Conservation (phyloP, 2,797 vertebrate genomes). For the Cryptoprocta ferox region DNA sequence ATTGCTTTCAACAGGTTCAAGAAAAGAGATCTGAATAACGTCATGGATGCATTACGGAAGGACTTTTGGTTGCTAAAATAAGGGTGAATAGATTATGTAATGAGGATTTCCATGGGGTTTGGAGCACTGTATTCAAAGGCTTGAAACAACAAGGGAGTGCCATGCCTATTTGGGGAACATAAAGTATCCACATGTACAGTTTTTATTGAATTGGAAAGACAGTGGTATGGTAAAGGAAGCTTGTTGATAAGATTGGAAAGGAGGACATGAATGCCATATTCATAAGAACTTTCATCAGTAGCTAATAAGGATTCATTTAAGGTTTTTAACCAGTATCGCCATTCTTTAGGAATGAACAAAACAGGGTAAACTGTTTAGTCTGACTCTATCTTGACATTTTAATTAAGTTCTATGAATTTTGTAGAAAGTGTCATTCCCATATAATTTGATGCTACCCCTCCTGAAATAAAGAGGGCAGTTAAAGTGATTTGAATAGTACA, state of each 20-base stretch:
- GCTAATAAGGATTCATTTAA: neutral
- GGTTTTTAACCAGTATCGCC: neutral
- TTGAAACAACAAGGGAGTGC: neutral
- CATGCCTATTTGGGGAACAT: neutral
- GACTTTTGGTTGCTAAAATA: neutral
- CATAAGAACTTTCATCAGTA: neutral
- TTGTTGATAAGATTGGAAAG: neutral
- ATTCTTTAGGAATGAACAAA: neutral
- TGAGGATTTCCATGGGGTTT: neutral
- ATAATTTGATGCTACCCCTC: constrained; percentile 17
- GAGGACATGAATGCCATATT: neutral
- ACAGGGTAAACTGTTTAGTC: neutral
- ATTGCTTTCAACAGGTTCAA: neutral
- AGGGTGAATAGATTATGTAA: neutral
- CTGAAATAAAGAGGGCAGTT: constrained; percentile 44
- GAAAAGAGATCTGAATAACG: neutral
- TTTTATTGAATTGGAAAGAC: neutral
- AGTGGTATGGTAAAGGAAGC: neutral
- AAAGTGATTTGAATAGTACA: constrained; percentile 47
- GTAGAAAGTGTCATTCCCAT: neutral
- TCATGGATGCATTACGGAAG: neutral
- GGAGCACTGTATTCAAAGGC: neutral
- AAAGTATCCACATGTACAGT: neutral
- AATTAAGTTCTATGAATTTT: constrained; percentile 39
- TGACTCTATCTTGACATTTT: constrained; percentile 28